Conservation (phyloP, 2,888 invertebrate species). For the Ichneumoninae sp. region DNA sequence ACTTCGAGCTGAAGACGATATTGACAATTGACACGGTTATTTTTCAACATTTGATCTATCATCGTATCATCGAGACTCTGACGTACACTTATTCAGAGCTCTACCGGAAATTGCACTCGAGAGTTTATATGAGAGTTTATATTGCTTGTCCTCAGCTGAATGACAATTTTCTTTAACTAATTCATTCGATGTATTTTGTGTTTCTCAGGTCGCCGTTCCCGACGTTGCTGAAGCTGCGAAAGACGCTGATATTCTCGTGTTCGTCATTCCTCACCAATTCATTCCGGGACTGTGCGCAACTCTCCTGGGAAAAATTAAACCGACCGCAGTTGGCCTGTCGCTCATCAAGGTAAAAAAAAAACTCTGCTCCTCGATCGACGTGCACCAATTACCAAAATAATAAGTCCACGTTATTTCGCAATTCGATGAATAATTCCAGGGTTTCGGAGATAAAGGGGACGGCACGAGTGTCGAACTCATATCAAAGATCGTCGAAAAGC, state of each 20-base stretch:
- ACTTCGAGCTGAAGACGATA: not conserved
- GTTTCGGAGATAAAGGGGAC: constrained; percentile 84
- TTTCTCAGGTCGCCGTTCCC: constrained; percentile 86
- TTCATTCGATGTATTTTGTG: not conserved
- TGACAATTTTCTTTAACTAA: not conserved
- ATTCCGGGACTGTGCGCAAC: constrained; percentile 86
- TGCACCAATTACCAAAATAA: too few relatives aligned
- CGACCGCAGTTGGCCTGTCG: constrained; percentile 87
- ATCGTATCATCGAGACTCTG: too few relatives aligned
- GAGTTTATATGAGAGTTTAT: too few relatives aligned
- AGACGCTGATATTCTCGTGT: constrained; percentile 88
- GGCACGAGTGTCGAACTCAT: constrained; percentile 86
- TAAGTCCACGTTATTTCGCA: not conserved
- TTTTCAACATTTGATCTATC: too few relatives aligned
- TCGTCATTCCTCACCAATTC: constrained; percentile 90
- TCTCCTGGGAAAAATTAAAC: constrained; percentile 87
- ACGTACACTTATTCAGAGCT: too few relatives aligned
- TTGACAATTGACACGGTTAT: too few relatives aligned
- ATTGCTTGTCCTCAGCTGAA: too few relatives aligned
- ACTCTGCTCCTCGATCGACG: not conserved
- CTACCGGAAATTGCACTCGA: too few relatives aligned
- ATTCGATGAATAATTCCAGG: constrained; percentile 80
- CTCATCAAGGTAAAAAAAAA: constrained; percentile 86
- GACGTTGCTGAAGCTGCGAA: constrained; percentile 87
- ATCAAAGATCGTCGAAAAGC: constrained; percentile 86